Evolutionary conservation across 2,888 invertebrate species (phyloP).

Genomic region (Byasa hedistus): DNA sequence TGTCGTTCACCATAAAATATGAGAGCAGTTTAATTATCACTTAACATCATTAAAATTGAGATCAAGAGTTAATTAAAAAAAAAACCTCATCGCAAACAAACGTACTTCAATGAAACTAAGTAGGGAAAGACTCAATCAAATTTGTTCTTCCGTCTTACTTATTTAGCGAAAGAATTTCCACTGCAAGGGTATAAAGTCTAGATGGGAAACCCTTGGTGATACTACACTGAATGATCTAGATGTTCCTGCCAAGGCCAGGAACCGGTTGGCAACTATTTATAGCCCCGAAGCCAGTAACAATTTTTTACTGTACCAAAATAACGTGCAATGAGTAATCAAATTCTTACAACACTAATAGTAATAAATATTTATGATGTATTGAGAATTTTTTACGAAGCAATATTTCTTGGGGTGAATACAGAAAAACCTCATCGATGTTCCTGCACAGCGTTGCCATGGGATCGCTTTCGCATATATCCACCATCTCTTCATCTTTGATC

Average conservation of each 20-base stretch:
- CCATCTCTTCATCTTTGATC: no score
- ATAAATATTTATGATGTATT: neutral
- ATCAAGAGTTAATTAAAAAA: no score
- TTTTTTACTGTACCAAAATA: neutral
- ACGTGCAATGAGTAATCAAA: neutral
- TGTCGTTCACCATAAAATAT: no score
- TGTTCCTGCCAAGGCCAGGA: conserved; percentile 56
- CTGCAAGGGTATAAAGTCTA: conserved; percentile 15
- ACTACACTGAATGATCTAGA: conserved; percentile 45
- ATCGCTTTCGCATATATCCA: no score
- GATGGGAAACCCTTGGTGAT: conserved; percentile 32
- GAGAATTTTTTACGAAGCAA: no score
- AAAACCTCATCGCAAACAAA: no score
- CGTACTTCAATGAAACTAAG: neutral
- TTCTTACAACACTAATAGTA: neutral
- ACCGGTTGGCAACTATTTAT: conserved; percentile 48
- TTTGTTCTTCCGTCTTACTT: conserved; percentile 9
- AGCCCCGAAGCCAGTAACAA: conserved; percentile 39
- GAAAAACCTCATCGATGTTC: no score
- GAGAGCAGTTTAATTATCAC: no score
- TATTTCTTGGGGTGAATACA: no score
- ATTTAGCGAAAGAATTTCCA: conserved; percentile 19
- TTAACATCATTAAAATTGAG: no score
- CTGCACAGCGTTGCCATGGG: no score
- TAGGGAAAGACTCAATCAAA: conserved; percentile 1